Evolutionary conservation across 1,140 invertebrate species (phyloP), one percentile per base, ranked within the genome.

Genomic region (Holcopasites calliopsidis): DNA sequence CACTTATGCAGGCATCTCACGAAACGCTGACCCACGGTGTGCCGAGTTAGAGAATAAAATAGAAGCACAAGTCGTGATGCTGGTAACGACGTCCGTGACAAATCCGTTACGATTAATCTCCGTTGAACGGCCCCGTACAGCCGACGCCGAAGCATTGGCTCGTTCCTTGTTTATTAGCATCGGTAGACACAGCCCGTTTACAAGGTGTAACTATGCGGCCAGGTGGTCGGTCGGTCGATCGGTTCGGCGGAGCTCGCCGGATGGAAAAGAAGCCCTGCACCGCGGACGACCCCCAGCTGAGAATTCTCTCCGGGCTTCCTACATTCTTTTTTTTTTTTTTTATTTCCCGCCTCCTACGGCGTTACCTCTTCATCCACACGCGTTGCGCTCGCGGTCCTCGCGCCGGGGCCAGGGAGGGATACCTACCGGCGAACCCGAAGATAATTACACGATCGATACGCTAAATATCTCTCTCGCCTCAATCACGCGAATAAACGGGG

Each of bases 331-430:
- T n/a, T n/a, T n/a, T n/a, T n/a, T n/a, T 86, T 73, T 88, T 88
- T 86, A 87, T 85, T 80, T 82, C 77, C 69, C 82, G 75, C 87
- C 86, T 83, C 87, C 87, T 88, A 87, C 77, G 60, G 87, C 77
- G 85, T 89, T 88, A 89, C 87, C 86, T 89, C 88, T 89, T 89
- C 88, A 89, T 89, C 81, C 85, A 83, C 64, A 40, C 23, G 57
- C 44, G 33, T 38, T 66, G 62, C 61, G 47, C 68, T 28, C 10
- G 16, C 8, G 28, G 38, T n/a, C 52, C 38, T 35, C 54, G 47
- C 38, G 23, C 18, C 6, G 21, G 16, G 35, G n/a, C 49, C 28
- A 40, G 50, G 49, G 33, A 13, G 40, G n/a, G n/a, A n/a, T n/a
- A n/a, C n/a, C 38, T 44, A 23, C 44, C 57, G 21, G 35, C 64